Evolutionary conservation across 2,113 vertebrate genomes (phyloP), one percentile per base, ranked within the genome.

Genomic region (Protomyctophum bolini): DNA sequence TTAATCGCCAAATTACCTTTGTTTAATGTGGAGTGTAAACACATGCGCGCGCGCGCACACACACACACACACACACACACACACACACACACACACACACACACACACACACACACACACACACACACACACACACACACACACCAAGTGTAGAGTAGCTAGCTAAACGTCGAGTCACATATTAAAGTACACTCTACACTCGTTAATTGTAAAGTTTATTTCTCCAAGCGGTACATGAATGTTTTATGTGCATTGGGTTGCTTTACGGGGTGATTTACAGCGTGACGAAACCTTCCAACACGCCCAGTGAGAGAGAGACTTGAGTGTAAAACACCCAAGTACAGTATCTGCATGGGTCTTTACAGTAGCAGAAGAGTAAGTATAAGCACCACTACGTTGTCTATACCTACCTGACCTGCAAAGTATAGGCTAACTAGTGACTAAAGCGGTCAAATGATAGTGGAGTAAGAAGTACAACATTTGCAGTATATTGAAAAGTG

Each of bases 1-100:
- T 50, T 67, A 45, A 67, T 28, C 15, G 56, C 50, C 55, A 8
- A n/a, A n/a, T 9, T 11, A 14, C 8, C 50, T 29, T 21, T 28
- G 68, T 72, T 73, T 54, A 50, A 0, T 71, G 63, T 61, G 7
- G 12, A 63, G 10, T 51, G 61, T 82, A 75, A 83, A 80, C 77
- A 6, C 15, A 10, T 41, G 10, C 65, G 21, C n/a, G 56, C 52
- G 46, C 49, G 33, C 15, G 6, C 52, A 28, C 61, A 15, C 56
- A 56, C 29, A 55, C 45, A 68, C 14, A 50, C 45, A 52, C 62
- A 28, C 3, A 75, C 66, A 65, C 72, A 59, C n/a, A 60, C 50
- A 45, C 21, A 21, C 21, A 21, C 21, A 2, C 21, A 21, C 21
- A 21, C 10, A 45, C 11, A 6, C 56, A 8, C 56, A 12, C 33